A percentile compares a stretch with the other conserved stretches of the same genome.
Conservation (phyloP, 2,797 vertebrate genomes). For the Linurgus olivaceus region DNA sequence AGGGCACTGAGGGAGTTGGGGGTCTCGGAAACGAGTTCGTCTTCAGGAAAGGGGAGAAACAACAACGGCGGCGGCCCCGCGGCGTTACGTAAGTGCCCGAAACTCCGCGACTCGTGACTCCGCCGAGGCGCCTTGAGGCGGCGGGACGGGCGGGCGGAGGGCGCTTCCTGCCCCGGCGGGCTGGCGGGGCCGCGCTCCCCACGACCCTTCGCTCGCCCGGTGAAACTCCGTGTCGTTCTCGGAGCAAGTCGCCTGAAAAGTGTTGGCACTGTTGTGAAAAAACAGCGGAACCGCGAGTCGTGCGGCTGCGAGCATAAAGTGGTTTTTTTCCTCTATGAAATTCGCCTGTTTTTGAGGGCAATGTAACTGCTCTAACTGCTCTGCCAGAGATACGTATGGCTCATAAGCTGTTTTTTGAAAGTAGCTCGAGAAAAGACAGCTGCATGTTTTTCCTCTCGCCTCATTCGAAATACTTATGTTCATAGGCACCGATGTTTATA, state of each 20-base stretch:
- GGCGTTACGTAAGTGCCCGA: background rate
- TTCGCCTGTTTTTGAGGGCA: background rate
- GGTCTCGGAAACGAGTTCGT: background rate
- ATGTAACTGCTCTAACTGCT: background rate
- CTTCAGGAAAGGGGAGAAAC: background rate
- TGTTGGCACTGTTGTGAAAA: background rate
- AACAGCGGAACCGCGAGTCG: background rate
- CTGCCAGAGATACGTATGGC: background rate
- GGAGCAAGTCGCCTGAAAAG: background rate
- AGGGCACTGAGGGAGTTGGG: background rate
- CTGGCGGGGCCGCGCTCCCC: background rate
- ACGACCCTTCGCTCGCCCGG: background rate
- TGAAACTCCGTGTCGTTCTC: background rate
- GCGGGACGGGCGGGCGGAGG: background rate
- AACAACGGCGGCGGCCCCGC: background rate
- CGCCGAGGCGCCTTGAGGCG: background rate
- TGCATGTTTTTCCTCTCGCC: background rate
- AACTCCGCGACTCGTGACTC: background rate
- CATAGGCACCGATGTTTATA: background rate
- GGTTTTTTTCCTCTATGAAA: background rate
- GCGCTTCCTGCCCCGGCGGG: background rate
- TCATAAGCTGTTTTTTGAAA: background rate
- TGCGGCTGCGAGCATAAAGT: background rate
- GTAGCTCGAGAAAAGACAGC: background rate
- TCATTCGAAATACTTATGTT: background rate